phyloP scores from a whole-genome alignment of 2,113 vertebrate species.

The Nipponia nippon region DNA sequence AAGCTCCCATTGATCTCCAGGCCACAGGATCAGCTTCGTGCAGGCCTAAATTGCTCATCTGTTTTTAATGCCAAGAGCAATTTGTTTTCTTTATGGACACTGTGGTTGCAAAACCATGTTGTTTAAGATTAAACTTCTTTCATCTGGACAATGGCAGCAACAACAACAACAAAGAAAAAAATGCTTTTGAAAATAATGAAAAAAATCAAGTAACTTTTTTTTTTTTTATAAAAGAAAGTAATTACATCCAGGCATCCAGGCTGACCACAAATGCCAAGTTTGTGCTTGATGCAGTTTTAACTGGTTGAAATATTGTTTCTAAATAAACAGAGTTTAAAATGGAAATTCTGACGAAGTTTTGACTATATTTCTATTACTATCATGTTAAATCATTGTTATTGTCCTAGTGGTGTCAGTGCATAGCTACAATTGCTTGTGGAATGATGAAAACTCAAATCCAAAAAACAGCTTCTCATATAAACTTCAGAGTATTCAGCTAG shows the following conservation, averaged over 20 bases:
- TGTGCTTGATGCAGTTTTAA: conserved; percentile 44
- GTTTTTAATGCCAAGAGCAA: conserved; percentile 28
- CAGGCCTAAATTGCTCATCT: conserved; percentile 33
- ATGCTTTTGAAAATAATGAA: conserved; percentile 35
- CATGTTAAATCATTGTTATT: conserved; percentile 24
- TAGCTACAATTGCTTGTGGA: neutral
- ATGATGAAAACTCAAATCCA: neutral
- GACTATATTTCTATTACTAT: conserved; percentile 5
- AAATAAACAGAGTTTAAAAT: conserved; percentile 62
- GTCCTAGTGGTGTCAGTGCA: conserved; percentile 19
- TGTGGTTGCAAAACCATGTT: conserved; percentile 12
- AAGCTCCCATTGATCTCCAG: conserved; percentile 1
- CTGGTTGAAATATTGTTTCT: conserved; percentile 56
- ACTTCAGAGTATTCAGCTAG: neutral
- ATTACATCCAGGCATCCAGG: conserved; percentile 48
- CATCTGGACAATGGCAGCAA: conserved; percentile 36
- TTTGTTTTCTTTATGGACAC: conserved; percentile 41
- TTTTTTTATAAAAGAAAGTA: conserved; percentile 2
- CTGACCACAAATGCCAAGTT: conserved; percentile 37
- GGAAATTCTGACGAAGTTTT: conserved; percentile 46
- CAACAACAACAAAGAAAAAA: neutral
- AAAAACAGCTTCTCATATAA: neutral
- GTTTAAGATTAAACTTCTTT: conserved; percentile 42
- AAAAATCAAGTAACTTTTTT: neutral
- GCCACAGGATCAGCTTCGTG: neutral